These are phyloP conservation scores for Dusona sp. DNA, from an alignment of 2,888 invertebrate genomes.

Conservation along the genomic window DNA sequence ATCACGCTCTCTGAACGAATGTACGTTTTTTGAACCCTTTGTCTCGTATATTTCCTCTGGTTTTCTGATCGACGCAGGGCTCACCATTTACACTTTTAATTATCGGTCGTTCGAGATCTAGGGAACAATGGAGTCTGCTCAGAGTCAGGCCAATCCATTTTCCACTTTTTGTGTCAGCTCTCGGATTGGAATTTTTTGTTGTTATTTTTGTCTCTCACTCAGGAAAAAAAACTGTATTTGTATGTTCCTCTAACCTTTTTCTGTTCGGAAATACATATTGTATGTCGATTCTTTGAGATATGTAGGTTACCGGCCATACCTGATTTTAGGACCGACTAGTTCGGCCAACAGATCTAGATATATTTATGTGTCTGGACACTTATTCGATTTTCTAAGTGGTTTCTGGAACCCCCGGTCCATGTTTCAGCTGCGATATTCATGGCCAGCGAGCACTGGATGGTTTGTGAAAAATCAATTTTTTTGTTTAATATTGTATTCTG, in stretches of 20 bases:
- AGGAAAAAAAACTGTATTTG: slow-evolving; percentile 17
- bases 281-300: not conserved
- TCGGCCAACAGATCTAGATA: too few relatives aligned
- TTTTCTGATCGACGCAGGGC: slow-evolving; percentile 24
- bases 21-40: slow-evolving; percentile 24
- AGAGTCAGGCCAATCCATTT: slow-evolving; percentile 16
- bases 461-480: too few relatives aligned
- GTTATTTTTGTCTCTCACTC: slow-evolving; percentile 8
- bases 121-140: slow-evolving; percentile 50
- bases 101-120: slow-evolving; percentile 53
- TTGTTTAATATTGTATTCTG: too few relatives aligned
- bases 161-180: not conserved
- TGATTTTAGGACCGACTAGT: not conserved
- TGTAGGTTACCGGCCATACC: not conserved
- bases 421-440: too few relatives aligned
- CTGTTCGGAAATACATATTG: not conserved
- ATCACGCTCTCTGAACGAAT: slow-evolving; percentile 23
- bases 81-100: slow-evolving; percentile 54
- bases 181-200: slow-evolving; percentile 9
- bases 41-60: slow-evolving; percentile 10
- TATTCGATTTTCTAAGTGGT: too few relatives aligned
- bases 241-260: slow-evolving; percentile 51
- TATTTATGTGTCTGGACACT: not conserved
- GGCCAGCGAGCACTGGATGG: too few relatives aligned
- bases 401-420: too few relatives aligned